Evolutionary conservation across 2,888 invertebrate genomes (phyloP), one percentile per base, ranked within the genome.

Genomic region (Deilephila elpenor): DNA sequence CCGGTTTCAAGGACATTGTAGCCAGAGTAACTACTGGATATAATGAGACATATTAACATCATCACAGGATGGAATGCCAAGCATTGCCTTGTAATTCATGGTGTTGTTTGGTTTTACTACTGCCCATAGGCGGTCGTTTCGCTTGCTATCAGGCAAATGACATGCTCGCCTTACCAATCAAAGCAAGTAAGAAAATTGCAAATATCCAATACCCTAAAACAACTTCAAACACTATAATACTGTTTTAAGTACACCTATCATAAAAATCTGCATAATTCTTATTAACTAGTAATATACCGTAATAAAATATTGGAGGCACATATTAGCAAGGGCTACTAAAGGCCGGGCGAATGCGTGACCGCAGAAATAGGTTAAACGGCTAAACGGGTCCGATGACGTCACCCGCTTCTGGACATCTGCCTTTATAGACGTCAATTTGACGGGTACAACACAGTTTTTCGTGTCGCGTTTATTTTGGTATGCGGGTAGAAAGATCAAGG

Each of bases 311-410:
- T 64, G 64, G 37, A 59, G 67, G 37, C 34, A 59, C 37, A 56
- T n/a, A 56, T 73, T 67, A 67, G 59, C 51, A 73, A 75, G 76
- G 75, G 76, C 75, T 74, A 74, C 77, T 75, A 80, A 79, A 80
- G 67, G 67, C n/a, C 78, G 75, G 77, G 79, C 76, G 78, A 76
- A 81, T 80, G 83, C 83, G 84, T 88, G 82, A 83, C 84, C 80
- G 79, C 82, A 82, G 74, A 87, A 85, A 83, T 86, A 82, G 85
- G 85, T 81, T 83, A 82, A 67, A 59, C 77, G 80, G 74, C 76
- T 53, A 73, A 67, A 67, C 59, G 64, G 64, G 53, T 64, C 34
- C 37, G 61, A 77, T 86, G 84, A 86, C 84, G 86, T 83, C 83
- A 87, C 73, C 71, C 73, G 78, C 75, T 78, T 75, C 80, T 80